Base-by-base conservation (phyloP, 2,113 vertebrate genomes). In the Pelodiscus sinensis region DNA sequence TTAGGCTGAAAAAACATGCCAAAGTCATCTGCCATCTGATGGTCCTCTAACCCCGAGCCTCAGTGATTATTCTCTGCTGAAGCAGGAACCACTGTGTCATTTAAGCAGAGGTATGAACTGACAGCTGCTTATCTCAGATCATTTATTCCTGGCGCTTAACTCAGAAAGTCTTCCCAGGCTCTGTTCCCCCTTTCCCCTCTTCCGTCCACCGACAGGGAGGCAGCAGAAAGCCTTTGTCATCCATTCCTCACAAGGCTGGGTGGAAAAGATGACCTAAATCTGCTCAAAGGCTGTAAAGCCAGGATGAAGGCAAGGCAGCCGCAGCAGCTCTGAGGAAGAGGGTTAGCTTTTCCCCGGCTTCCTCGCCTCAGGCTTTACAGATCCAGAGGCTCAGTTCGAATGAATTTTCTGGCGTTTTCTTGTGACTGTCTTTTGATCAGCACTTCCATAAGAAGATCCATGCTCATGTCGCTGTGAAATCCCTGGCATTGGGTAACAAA, bases 1-100 rank as follows among this genome's bases (percentile, higher is more conserved):
- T 21, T 0, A 4, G 58, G 38, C 0, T 4, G 81, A n/a, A 21
- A 35, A 44, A 78, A 52, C 52, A 0, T 0, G 1, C 31, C 44
- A 57, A 3, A 2, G 44, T 81, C 52, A 4, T 57, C 84, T 52
- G 60, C n/a, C 56, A 81, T 12, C 55, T 3, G 0, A 6, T 3
- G 7, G 31, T 71, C 16, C 11, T 77, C 3, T 27, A 77, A 86
- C 57, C 0, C 0, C 9, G n/a, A 52, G 44, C 50, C 25, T 44
- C 11, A 0, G 22, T 0, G 9, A 19, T 31, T 55, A 44, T 56
- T 58, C 78, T 85, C 22, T 44, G 58, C 14, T n/a, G 52, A 25
- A 22, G 29, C 22, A 60, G 57, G 52, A 60, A n/a, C 21, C 29
- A 1, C 11, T 15, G 9, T 57, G 35, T 54, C 19, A 56, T 19